Evolutionary conservation across 2,888 invertebrate genomes (phyloP).

Genomic region (Cataglyphis livida): DNA sequence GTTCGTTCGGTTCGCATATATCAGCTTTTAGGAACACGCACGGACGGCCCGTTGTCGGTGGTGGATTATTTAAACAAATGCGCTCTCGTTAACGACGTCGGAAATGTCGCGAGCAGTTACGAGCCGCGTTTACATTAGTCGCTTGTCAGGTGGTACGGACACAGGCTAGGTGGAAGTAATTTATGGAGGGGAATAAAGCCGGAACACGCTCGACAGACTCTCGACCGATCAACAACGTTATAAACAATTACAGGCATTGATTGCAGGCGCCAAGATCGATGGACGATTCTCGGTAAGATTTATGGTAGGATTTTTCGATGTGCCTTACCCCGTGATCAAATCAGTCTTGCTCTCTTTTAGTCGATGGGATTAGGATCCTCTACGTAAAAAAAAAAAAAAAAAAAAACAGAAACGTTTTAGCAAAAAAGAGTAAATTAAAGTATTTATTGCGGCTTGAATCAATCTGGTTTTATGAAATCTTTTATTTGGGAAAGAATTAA

Average conservation of each 20-base stretch:
- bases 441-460: neutral
- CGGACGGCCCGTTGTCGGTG: slow-evolving; percentile 8
- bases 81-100: slow-evolving; percentile 60
- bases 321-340: neutral
- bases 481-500: neutral
- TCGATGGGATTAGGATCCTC: neutral
- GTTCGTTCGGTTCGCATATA: neutral
- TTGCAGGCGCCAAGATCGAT: slow-evolving; percentile 58
- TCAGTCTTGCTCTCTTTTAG: neutral
- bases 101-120: slow-evolving; percentile 56
- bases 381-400: neutral
- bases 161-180: slow-evolving; percentile 52
- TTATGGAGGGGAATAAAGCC: slow-evolving; percentile 62
- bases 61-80: slow-evolving; percentile 66
- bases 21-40: neutral
- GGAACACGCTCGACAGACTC: slow-evolving; percentile 56
- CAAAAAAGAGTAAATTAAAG: neutral
- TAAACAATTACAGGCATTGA: slow-evolving; percentile 69
- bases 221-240: slow-evolving; percentile 70
- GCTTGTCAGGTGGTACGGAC: slow-evolving; percentile 68
- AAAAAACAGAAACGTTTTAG: neutral
- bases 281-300: slow-evolving; percentile 20
- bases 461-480: neutral
- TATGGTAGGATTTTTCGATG: slow-evolving; percentile 18
- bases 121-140: slow-evolving; percentile 71